Evolutionary conservation across 1,140 invertebrate species (phyloP).

Genomic region (Eulimnadia texana): DNA sequence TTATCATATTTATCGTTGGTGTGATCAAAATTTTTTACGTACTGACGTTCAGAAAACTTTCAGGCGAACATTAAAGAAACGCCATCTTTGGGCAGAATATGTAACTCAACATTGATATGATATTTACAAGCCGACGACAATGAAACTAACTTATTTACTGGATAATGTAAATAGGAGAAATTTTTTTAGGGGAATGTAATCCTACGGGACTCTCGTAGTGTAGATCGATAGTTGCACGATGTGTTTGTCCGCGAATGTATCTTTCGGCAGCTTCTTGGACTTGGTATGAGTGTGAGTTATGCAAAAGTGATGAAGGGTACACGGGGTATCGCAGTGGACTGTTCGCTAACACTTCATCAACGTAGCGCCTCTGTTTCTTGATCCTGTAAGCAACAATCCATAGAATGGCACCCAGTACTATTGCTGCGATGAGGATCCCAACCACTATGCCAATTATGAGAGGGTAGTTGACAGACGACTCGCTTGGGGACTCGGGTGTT

Average conservation of each 20-base stretch:
- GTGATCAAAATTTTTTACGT: too few species aligned
- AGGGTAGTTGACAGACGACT: background rate
- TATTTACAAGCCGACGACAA: too few species aligned
- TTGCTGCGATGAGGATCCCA: background rate
- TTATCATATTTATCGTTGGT: too few species aligned
- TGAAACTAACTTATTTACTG: background rate
- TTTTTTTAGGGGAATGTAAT: background rate
- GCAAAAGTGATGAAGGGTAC: background rate
- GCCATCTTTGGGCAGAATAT: too few species aligned
- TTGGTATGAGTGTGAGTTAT: background rate
- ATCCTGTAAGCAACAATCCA: background rate
- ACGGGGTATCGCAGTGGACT: background rate
- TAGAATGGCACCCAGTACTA: background rate
- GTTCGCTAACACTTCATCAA: background rate
- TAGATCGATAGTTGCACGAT: background rate
- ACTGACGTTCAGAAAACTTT: too few species aligned
- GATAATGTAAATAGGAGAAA: background rate
- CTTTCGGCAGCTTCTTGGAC: background rate
- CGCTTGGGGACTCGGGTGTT: background rate
- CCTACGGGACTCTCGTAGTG: background rate
- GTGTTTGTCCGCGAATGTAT: background rate
- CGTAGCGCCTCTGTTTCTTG: background rate
- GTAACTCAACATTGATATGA: too few species aligned
- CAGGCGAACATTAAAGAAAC: too few species aligned
- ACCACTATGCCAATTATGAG: background rate